Percentiles rank a stretch among this genome's conserved stretches.
These are phyloP conservation scores for Blastomussa wellsi DNA, from an alignment of 92 coral and sea anemone genomes.

Conservation along the genomic window DNA sequence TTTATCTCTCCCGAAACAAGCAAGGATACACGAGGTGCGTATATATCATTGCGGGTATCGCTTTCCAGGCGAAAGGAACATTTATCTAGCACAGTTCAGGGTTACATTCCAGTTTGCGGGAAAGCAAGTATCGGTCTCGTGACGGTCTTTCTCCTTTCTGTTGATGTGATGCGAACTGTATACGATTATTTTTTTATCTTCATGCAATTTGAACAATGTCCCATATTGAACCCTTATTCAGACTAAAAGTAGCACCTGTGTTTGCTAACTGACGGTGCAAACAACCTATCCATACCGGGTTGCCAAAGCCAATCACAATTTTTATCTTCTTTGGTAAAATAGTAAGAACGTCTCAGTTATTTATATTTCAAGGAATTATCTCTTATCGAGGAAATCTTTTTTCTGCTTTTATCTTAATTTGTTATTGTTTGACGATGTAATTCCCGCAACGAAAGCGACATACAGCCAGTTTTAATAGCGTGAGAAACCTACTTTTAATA, in stretches of 20 bases:
- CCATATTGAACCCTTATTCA: background rate
- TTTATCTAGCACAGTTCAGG: background rate
- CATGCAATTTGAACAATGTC: background rate
- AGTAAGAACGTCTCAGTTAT: background rate
- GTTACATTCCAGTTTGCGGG: background rate
- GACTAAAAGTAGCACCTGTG: background rate
- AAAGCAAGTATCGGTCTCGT: background rate
- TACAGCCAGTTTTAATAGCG: background rate
- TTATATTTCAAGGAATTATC: background rate
- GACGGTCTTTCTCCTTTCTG: background rate
- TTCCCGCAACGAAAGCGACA: background rate
- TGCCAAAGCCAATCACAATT: background rate
- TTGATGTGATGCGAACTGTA: background rate
- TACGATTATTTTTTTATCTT: background rate
- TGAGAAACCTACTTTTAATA: background rate
- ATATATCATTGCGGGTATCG: background rate
- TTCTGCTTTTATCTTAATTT: background rate
- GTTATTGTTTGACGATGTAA: too few species aligned
- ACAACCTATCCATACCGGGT: background rate
- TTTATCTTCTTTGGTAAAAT: background rate
- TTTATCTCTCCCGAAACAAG: conserved; percentile 2
- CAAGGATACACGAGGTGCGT: background rate
- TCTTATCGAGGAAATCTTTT: background rate
- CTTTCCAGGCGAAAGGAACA: background rate
- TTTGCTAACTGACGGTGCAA: background rate